Percentiles rank a stretch among this genome's conserved stretches.
Evolutionary conservation across 2,797 vertebrate species (phyloP).

Genomic region (Molossus molossus): DNA sequence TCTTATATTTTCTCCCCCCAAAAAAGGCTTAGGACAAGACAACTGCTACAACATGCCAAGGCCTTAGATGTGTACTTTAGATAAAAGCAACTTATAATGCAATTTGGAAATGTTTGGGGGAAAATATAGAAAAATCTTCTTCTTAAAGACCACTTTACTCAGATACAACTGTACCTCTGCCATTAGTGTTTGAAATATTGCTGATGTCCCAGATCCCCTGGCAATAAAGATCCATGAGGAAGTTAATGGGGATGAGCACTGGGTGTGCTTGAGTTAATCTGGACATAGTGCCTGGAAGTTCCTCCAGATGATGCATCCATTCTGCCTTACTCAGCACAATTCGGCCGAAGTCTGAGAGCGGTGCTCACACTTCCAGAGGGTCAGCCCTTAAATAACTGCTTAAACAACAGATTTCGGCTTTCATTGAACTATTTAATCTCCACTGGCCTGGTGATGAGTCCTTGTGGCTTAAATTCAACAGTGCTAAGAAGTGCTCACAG

Average conservation of each 20-base stretch:
- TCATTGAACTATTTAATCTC: not conserved
- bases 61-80: constrained; percentile 47
- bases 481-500: not conserved
- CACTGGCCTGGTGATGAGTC: not conserved
- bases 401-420: not conserved
- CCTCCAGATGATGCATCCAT: not conserved
- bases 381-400: not conserved
- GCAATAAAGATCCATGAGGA: constrained; percentile 41
- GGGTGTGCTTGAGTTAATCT: constrained; percentile 24
- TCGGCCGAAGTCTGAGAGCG: not conserved
- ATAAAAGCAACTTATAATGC: constrained; percentile 66
- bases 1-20: constrained; percentile 56
- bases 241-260: not conserved
- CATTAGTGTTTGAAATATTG: constrained; percentile 8
- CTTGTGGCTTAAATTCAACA: not conserved
- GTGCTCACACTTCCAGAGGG: not conserved
- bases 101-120: constrained; percentile 47
- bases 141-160: constrained; percentile 26
- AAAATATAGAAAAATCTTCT: constrained; percentile 69
- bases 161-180: not conserved
- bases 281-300: not conserved
- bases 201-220: not conserved
- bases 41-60: constrained; percentile 12
- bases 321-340: not conserved
- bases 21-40: constrained; percentile 31